Evolutionary conservation across 2,888 invertebrate species (phyloP).

Genomic region (Cantharis nigra): DNA sequence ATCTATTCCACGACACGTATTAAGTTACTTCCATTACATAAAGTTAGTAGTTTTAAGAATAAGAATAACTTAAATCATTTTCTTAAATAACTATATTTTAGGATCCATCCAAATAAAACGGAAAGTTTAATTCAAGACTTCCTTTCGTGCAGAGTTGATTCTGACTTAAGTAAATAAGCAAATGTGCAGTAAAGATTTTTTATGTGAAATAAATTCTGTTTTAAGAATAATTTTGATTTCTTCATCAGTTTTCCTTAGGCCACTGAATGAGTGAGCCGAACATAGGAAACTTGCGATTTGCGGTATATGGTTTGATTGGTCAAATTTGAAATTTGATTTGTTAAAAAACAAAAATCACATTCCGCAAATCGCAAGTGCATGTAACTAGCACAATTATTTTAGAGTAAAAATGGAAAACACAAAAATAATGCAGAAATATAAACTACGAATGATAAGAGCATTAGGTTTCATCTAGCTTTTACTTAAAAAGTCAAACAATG

Average conservation of each 20-base stretch:
- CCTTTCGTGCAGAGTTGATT: neutral
- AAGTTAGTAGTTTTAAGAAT: neutral
- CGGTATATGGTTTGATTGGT: too few species aligned
- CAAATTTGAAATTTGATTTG: too few species aligned
- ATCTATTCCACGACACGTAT: slow-evolving; percentile 63
- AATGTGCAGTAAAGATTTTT: neutral
- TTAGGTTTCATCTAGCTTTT: too few species aligned
- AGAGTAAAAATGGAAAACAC: too few species aligned
- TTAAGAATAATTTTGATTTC: neutral
- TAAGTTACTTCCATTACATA: neutral
- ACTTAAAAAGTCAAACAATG: too few species aligned
- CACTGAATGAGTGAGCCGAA: too few species aligned
- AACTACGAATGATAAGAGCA: too few species aligned
- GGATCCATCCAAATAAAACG: slow-evolving; percentile 1
- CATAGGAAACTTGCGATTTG: too few species aligned
- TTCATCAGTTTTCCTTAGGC: neutral
- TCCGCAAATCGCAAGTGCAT: too few species aligned
- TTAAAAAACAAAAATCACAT: too few species aligned
- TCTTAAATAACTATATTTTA: neutral
- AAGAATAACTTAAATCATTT: neutral
- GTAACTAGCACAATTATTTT: too few species aligned
- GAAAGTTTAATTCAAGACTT: neutral
- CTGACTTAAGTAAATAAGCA: neutral
- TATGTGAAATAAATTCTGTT: neutral
- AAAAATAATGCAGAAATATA: too few species aligned